Evolutionary conservation across 2,888 invertebrate genomes (phyloP).

Genomic region (Minunthozetes semirufus): DNA sequence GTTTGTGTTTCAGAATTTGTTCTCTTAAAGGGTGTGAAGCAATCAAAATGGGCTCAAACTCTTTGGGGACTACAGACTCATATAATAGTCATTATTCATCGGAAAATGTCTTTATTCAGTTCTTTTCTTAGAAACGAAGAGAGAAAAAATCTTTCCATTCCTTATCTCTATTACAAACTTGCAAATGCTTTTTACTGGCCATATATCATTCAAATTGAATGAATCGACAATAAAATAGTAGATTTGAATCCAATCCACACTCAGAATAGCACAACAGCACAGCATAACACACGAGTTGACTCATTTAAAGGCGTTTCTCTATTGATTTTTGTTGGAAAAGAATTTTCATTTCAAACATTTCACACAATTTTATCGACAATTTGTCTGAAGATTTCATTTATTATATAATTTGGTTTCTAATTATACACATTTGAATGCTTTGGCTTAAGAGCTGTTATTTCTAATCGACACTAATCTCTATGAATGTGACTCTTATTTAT

Average conservation of each 20-base stretch:
- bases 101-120: slow-evolving; percentile 22
- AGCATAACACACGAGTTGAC: background rate
- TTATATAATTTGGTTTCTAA: background rate
- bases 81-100: slow-evolving; percentile 29
- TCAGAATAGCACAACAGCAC: no score
- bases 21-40: slow-evolving; percentile 21
- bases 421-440: background rate
- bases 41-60: slow-evolving; percentile 10
- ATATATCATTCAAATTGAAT: slow-evolving; percentile 20
- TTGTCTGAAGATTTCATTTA: no score
- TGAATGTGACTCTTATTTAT: slow-evolving; percentile 1
- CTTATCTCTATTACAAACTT: slow-evolving; percentile 1
- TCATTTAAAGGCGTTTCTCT: background rate
- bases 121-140: background rate
- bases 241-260: background rate
- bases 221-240: background rate
- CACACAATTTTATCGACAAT: no score
- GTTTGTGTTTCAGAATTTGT: slow-evolving; percentile 13
- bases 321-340: background rate
- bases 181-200: slow-evolving; percentile 5
- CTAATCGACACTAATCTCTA: slow-evolving; percentile 13
- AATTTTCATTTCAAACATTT: background rate
- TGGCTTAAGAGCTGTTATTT: background rate
- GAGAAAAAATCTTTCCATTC: background rate
- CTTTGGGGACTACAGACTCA: slow-evolving; percentile 18